phyloP scores from a whole-genome alignment of 2,797 vertebrate species.

The Huso huso region DNA sequence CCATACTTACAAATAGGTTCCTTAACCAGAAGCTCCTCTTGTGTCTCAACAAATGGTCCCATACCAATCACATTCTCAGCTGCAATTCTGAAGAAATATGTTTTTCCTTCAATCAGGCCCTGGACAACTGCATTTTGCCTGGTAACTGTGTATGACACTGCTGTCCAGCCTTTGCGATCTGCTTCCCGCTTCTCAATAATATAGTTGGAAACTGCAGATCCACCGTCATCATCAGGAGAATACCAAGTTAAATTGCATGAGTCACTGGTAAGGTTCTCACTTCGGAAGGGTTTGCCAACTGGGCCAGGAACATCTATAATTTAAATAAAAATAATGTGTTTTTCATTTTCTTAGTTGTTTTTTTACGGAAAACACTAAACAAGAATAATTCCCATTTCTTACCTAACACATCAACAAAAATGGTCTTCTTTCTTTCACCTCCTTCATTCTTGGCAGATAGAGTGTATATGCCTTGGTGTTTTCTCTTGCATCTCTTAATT shows the following conservation, averaged over 20 bases:
- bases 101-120: constrained; percentile 73
- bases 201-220: constrained; percentile 89
- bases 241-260: constrained; percentile 94
- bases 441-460: constrained; percentile 83
- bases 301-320: constrained; percentile 85
- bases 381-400: constrained; percentile 33
- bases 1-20: constrained; percentile 82
- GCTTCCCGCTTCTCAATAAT: constrained; percentile 87
- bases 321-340: constrained; percentile 25
- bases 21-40: constrained; percentile 67
- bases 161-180: constrained; percentile 85
- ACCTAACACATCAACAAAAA: constrained; percentile 94
- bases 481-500: constrained; percentile 84
- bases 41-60: constrained; percentile 80
- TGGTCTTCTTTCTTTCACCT: constrained; percentile 82
- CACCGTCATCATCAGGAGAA: constrained; percentile 91
- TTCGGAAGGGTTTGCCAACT: constrained; percentile 75
- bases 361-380: no score
- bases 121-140: constrained; percentile 80
- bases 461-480: constrained; percentile 81
- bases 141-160: constrained; percentile 76
- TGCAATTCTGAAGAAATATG: constrained; percentile 93
- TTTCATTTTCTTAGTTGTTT: background rate
- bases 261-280: constrained; percentile 79
- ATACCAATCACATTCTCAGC: constrained; percentile 89